These are phyloP conservation scores for Varanus salvator DNA, from an alignment of 2,113 vertebrate genomes.

Conservation along the genomic window DNA sequence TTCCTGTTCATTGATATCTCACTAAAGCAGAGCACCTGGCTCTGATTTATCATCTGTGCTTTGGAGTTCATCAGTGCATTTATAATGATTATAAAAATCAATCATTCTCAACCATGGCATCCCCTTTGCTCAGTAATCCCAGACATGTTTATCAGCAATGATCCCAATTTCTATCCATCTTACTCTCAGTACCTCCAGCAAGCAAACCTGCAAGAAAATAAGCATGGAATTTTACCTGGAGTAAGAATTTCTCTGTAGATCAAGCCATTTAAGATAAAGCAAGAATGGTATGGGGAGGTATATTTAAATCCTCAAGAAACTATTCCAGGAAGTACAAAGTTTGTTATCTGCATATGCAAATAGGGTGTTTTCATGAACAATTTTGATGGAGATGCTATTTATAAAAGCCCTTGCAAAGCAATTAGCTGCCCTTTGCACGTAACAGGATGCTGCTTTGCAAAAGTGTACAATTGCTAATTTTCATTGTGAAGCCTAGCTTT, in stretches of 20 bases:
- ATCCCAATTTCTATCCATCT: not conserved
- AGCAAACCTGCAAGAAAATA: not conserved
- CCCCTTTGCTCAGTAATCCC: not conserved
- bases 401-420: slow-evolving; percentile 7
- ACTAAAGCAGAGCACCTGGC: not conserved
- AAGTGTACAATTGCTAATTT: slow-evolving; percentile 7
- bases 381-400: slow-evolving; percentile 14
- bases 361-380: not conserved
- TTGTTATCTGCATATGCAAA: slow-evolving; percentile 8
- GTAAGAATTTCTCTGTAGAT: not conserved
- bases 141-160: not conserved
- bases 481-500: slow-evolving; percentile 19
- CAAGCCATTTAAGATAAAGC: not conserved
- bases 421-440: slow-evolving; percentile 15
- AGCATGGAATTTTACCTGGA: not conserved
- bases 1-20: not conserved
- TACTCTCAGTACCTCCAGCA: not conserved
- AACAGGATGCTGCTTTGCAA: slow-evolving; percentile 8
- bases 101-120: too few relatives aligned
- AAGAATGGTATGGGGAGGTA: not conserved
- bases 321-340: not conserved
- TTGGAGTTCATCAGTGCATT: not conserved
- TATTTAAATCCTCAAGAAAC: slow-evolving; percentile 11
- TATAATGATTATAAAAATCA: not conserved
- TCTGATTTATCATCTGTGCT: too few relatives aligned